Percentiles rank a stretch among this genome's conserved stretches.
Evolutionary conservation across 1,140 invertebrate species (phyloP).

Genomic region (Drosophila grimshawi): DNA sequence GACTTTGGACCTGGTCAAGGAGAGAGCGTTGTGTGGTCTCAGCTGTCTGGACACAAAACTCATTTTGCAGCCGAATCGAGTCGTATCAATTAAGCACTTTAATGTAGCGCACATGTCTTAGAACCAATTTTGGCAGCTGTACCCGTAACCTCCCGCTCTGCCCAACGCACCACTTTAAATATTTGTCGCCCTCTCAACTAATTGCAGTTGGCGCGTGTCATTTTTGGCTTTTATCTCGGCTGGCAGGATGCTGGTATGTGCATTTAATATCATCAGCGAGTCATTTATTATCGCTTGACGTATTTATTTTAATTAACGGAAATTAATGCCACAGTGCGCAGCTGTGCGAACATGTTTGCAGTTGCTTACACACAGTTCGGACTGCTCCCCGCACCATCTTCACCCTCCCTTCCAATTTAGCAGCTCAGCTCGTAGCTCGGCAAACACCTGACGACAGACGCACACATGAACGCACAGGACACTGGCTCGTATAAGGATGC

Average conservation of each 20-base stretch:
- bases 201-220: constrained; percentile 27
- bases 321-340: constrained; percentile 79
- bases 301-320: constrained; percentile 83
- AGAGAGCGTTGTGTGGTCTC: constrained; percentile 4
- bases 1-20: constrained; percentile 21
- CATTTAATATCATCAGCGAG: constrained; percentile 69
- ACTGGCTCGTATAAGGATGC: constrained; percentile 17
- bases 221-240: constrained; percentile 18
- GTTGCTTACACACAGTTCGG: constrained; percentile 67
- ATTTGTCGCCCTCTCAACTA: constrained; percentile 22
- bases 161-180: constrained; percentile 19
- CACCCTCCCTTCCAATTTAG: not conserved
- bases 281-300: constrained; percentile 81
- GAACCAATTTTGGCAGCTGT: constrained; percentile 2
- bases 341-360: constrained; percentile 73
- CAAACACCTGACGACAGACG: constrained; percentile 53
- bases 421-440: constrained; percentile 15
- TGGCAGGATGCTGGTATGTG: constrained; percentile 17
- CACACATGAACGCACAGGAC: constrained; percentile 23
- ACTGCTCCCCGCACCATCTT: not conserved
- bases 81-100: constrained; percentile 68
- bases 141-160: not conserved
- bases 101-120: constrained; percentile 49
- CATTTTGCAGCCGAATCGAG: constrained; percentile 34
- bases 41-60: constrained; percentile 56